Evolutionary conservation across 2,113 vertebrate genomes (phyloP).

Genomic region (Prionailurus bengalensis): DNA sequence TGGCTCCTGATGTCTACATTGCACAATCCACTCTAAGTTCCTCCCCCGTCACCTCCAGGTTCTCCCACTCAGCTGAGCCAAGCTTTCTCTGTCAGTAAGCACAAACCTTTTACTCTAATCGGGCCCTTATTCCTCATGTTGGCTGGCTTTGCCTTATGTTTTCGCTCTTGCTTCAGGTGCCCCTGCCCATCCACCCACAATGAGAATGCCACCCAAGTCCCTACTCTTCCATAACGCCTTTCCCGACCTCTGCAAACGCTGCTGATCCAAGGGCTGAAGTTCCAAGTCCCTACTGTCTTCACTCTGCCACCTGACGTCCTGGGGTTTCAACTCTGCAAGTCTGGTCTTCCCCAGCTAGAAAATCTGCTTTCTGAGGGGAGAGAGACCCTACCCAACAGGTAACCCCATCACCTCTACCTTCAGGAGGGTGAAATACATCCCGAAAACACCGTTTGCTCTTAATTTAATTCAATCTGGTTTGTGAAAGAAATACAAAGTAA

Average conservation of each 20-base stretch:
- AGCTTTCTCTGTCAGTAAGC: not conserved
- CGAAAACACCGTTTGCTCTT: not conserved
- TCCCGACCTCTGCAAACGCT: not conserved
- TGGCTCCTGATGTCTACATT: not conserved
- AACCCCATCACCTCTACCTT: not conserved
- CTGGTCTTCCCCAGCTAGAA: not conserved
- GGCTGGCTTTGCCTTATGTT: not conserved
- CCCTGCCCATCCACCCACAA: not conserved
- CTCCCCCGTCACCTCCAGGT: not conserved
- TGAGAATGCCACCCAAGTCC: not conserved
- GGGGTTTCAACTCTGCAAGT: not conserved
- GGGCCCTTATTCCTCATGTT: not conserved
- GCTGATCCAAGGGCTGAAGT: not conserved
- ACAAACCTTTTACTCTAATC: not conserved
- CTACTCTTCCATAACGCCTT: not conserved
- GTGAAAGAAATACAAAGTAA: slow-evolving; percentile 1
- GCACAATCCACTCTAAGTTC: not conserved
- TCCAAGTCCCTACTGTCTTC: not conserved
- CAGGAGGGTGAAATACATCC: not conserved
- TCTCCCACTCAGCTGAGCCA: not conserved
- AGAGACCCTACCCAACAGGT: not conserved
- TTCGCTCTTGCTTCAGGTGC: not conserved
- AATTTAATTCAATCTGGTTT: not conserved
- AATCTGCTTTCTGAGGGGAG: not conserved
- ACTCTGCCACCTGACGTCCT: not conserved